These are phyloP conservation scores for Pterocles orientalis DNA, from an alignment of 2,113 vertebrate genomes.

Conservation along the genomic window DNA sequence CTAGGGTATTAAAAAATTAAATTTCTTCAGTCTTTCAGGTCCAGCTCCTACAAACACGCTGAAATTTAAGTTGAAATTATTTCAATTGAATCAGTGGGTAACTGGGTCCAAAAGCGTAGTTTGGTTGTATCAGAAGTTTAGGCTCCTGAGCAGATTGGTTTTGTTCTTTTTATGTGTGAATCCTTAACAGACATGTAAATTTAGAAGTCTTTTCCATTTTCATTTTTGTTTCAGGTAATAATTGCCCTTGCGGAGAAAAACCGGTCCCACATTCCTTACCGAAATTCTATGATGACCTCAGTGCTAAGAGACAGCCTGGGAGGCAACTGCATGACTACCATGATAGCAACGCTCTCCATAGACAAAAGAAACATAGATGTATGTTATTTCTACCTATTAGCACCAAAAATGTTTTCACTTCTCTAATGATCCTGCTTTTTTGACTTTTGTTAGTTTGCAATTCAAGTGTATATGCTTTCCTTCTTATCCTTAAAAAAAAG, in stretches of 20 bases:
- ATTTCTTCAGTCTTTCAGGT: neutral
- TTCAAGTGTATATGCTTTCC: neutral
- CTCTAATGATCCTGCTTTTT: neutral
- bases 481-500: neutral
- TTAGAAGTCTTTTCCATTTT: neutral
- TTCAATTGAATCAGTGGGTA: neutral
- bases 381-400: slow-evolving; percentile 55
- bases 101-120: accelerated
- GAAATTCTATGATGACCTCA: slow-evolving; percentile 98
- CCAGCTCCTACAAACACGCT: neutral
- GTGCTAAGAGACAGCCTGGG: slow-evolving; percentile 95
- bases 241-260: slow-evolving; percentile 93
- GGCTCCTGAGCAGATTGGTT: neutral
- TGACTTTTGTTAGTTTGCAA: neutral
- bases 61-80: neutral
- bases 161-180: neutral
- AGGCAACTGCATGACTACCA: slow-evolving; percentile 97
- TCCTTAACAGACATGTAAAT: neutral
- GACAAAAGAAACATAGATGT: slow-evolving; percentile 89
- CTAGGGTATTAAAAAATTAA: neutral
- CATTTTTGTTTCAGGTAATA: slow-evolving; percentile 84
- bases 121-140: neutral
- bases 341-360: slow-evolving; percentile 91
- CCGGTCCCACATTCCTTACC: slow-evolving; percentile 91
- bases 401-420: neutral